A percentile compares a stretch with the other conserved stretches of the same genome.
Conservation (phyloP, 2,113 vertebrate species). For the Amphiprion percula region DNA sequence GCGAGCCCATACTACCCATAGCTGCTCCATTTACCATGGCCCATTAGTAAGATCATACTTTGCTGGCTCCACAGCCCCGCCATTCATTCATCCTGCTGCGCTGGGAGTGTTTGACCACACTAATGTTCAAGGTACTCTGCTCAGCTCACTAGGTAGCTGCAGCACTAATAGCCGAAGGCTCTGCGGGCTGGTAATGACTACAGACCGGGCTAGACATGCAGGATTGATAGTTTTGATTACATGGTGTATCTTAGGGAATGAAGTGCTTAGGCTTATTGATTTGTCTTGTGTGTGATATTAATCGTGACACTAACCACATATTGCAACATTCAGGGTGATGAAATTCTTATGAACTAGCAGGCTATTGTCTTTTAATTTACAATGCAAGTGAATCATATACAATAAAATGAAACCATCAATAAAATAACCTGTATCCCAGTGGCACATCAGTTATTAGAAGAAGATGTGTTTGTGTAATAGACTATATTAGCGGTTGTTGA, state of each 20-base stretch:
- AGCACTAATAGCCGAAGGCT: slow-evolving; percentile 66
- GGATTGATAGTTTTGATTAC: slow-evolving; percentile 83
- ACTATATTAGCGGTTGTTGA: slow-evolving; percentile 22
- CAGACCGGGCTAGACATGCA: slow-evolving; percentile 53
- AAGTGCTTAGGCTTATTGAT: slow-evolving; percentile 75
- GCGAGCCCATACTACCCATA: slow-evolving; percentile 57
- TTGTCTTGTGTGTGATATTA: slow-evolving; percentile 71
- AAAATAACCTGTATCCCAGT: slow-evolving; percentile 9
- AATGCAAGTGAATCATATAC: slow-evolving; percentile 41
- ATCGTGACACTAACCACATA: slow-evolving; percentile 60
- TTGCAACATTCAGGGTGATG: slow-evolving; percentile 48
- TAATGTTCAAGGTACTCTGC: slow-evolving; percentile 69
- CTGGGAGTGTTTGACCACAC: slow-evolving; percentile 68
- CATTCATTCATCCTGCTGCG: slow-evolving; percentile 72
- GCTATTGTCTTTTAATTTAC: slow-evolving; percentile 59
- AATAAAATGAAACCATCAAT: slow-evolving; percentile 33
- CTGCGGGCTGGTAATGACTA: slow-evolving; percentile 72
- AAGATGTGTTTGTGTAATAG: slow-evolving; percentile 22
- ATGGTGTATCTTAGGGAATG: slow-evolving; percentile 65
- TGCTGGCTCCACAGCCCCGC: slow-evolving; percentile 60
- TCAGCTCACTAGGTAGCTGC: slow-evolving; percentile 68
- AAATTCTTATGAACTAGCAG: slow-evolving; percentile 39
- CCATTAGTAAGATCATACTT: slow-evolving; percentile 83
- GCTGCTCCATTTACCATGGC: slow-evolving; percentile 82
- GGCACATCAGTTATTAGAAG: neutral